Conservation (phyloP, 2,888 invertebrate species). For the Nemapogon koenigi region DNA sequence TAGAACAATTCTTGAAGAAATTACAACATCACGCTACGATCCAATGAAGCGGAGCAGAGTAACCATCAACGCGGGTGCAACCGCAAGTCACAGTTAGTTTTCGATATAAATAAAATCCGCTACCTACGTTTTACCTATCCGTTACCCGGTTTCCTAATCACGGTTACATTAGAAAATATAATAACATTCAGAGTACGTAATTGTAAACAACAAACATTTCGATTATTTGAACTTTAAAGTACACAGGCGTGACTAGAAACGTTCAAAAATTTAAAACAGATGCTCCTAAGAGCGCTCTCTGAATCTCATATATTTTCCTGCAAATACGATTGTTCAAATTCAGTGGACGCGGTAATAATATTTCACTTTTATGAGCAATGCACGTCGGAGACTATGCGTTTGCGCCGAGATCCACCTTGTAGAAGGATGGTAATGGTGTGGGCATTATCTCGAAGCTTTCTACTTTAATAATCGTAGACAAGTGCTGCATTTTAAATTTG, state of each 20-base stretch:
- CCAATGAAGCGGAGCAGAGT: too few species aligned
- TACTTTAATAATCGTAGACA: constrained; percentile 28
- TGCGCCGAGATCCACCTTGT: constrained; percentile 32
- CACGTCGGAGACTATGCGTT: constrained; percentile 38
- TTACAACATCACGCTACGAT: too few species aligned
- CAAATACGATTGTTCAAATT: constrained; percentile 46
- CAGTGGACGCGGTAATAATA: constrained; percentile 52
- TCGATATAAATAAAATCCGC: constrained; percentile 21
- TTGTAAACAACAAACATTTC: too few species aligned
- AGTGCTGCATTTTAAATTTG: too few species aligned
- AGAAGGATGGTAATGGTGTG: constrained; percentile 43
- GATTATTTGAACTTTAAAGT: too few species aligned
- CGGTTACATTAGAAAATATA: too few species aligned
- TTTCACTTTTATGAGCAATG: constrained; percentile 55
- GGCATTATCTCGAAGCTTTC: constrained; percentile 40
- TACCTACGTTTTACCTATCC: too few species aligned
- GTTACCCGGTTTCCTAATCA: too few species aligned
- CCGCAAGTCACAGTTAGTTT: too few species aligned
- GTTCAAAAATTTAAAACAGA: constrained; percentile 6
- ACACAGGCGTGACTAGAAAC: neutral
- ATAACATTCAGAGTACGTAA: too few species aligned
- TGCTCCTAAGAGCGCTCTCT: constrained; percentile 6
- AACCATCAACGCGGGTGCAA: too few species aligned
- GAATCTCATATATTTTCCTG: constrained; percentile 8
- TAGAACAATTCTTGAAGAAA: too few species aligned